phyloP scores from a whole-genome alignment of 2,797 vertebrate species.

The Hapalemur alaotrensis region DNA sequence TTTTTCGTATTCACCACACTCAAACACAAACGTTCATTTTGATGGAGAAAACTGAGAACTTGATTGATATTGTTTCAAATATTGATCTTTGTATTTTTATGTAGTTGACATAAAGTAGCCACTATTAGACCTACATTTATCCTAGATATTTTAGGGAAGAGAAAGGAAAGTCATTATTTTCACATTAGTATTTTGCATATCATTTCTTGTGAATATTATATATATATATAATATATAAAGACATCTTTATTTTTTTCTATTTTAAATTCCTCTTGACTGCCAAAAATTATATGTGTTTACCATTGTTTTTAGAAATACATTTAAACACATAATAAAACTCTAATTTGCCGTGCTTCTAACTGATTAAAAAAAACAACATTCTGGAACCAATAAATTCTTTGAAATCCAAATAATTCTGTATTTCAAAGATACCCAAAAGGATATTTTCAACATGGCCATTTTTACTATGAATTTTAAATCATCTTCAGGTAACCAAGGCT shows the following conservation, averaged over 20 bases:
- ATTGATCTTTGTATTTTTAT: neutral
- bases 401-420: neutral
- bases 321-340: neutral
- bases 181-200: neutral
- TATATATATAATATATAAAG: neutral
- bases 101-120: neutral
- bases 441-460: neutral
- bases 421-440: neutral
- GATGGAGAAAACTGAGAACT: neutral
- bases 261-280: neutral
- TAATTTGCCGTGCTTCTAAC: neutral
- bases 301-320: constrained; percentile 16
- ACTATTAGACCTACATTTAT: neutral
- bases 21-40: neutral
- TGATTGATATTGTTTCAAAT: neutral
- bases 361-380: neutral
- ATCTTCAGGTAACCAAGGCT: neutral
- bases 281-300: neutral
- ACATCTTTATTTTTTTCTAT: neutral
- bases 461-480: neutral
- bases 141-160: neutral
- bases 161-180: constrained; percentile 2
- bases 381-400: constrained; percentile 1
- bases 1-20: neutral
- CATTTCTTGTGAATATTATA: neutral